These are phyloP conservation scores for Chrysochloris asiatica DNA, from an alignment of 2,113 vertebrate genomes.

Conservation along the genomic window DNA sequence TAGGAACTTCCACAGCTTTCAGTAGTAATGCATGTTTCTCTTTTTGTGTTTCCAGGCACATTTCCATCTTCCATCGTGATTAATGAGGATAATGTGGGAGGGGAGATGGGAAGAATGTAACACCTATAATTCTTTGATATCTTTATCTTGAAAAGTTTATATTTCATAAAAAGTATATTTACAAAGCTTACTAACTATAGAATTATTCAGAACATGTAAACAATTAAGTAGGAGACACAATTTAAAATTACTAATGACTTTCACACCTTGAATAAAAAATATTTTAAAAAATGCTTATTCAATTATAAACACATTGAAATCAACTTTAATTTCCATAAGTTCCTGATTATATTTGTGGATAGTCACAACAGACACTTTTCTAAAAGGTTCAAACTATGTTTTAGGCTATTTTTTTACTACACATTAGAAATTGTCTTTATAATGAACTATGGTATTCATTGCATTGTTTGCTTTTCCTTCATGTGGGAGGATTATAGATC, in stretches of 20 bases:
- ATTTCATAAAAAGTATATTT: not conserved
- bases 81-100: not conserved
- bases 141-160: slow-evolving; percentile 38
- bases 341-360: slow-evolving; percentile 12
- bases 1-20: not conserved
- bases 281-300: not conserved
- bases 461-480: not conserved
- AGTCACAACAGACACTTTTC: not conserved
- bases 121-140: slow-evolving; percentile 18
- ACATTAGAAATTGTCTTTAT: not conserved
- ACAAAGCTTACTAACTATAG: slow-evolving; percentile 41
- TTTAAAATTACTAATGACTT: slow-evolving; percentile 2
- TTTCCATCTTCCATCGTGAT: slow-evolving; percentile 1
- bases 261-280: not conserved
- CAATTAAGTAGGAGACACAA: not conserved
- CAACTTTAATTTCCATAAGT: not conserved
- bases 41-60: not conserved
- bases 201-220: slow-evolving; percentile 35
- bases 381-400: not conserved
- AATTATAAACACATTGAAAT: slow-evolving; percentile 22
- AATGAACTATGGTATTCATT: not conserved
- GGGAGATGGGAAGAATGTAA: not conserved
- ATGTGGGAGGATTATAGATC: not conserved
- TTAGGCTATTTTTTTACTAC: not conserved
- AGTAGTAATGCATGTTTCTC: not conserved